Base-by-base conservation (phyloP, 2,797 vertebrate genomes). In the Sebastes miniatus region DNA sequence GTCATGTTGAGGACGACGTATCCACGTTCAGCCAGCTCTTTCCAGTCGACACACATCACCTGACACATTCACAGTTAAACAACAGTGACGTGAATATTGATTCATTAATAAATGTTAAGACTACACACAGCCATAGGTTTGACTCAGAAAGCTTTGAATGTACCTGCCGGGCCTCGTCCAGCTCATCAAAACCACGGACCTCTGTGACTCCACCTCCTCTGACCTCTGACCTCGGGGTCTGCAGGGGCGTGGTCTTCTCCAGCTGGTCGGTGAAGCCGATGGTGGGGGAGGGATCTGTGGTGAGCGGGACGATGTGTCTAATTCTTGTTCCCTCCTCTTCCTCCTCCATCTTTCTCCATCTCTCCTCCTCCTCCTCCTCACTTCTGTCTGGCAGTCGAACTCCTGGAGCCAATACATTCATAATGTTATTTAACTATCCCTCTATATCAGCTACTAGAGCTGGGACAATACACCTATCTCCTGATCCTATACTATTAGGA, bases 31-130 rank as follows among this genome's bases (percentile, higher is more conserved):
- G 95, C 94, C 76, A 99, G 94, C 69, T 97, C 96, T 32, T 95
- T 98, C 98, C 98, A 99, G 88, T 98, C 96, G n/a, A 97, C 95
- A 92, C 98, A 99, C 88, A 96, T 96, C n/a, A 99, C 97, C 98
- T 99, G 91, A 43, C 39, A 43, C 39, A 43, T 20, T 50, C 18
- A 50, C 43, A 20, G 47, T 50, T 10, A 50, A 22, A 43, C 1
- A 61, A 59, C 16, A 34, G 7, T 1, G 3, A 39, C 2, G 18
- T 64, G 7, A 2, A 6, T 29, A 57, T 24, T 9, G 25, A 52
- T n/a, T 3, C 4, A 39, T 12, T 16, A 18, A 50, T 3, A 24
- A 56, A 22, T 14, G 12, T 32, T 7, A 16, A 9, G 22, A 10
- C n/a, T 10, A 1, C 3, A 52, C 4, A 18, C 24, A 66, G 12